Percentiles rank a stretch among this genome's conserved stretches.
These are phyloP conservation scores for Esperia sulphurella DNA, from an alignment of 2,888 invertebrate genomes.

Conservation along the genomic window DNA sequence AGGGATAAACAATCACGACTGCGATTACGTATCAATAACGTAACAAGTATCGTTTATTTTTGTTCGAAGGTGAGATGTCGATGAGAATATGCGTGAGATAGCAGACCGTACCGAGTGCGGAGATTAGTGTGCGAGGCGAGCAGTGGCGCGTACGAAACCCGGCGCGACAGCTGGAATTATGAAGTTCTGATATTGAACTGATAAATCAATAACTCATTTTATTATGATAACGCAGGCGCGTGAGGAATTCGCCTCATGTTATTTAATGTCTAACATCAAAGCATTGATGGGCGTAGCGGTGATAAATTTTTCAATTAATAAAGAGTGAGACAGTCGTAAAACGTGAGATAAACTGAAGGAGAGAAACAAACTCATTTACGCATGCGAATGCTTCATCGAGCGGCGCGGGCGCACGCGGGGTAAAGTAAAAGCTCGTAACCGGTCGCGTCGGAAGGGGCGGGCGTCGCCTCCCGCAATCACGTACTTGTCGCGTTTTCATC, in stretches of 20 bases:
- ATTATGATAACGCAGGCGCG: slow-evolving; percentile 43
- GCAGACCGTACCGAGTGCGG: slow-evolving; percentile 16
- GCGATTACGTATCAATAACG: slow-evolving; percentile 71
- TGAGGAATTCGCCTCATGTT: slow-evolving; percentile 12
- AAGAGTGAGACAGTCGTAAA: background rate
- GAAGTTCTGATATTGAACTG: slow-evolving; percentile 61
- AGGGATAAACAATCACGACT: slow-evolving; percentile 75
- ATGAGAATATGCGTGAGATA: slow-evolving; percentile 46
- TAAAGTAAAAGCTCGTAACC: slow-evolving; percentile 57
- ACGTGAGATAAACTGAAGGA: background rate
- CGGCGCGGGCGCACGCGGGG: slow-evolving; percentile 9
- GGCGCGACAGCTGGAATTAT: slow-evolving; percentile 66
- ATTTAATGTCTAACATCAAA: slow-evolving; percentile 1
- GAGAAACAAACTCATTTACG: slow-evolving; percentile 3
- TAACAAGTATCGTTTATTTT: slow-evolving; percentile 74
- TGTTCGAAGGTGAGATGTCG: slow-evolving; percentile 59
- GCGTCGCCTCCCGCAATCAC: slow-evolving; percentile 55
- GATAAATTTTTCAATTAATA: background rate
- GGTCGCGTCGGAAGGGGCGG: slow-evolving; percentile 67
- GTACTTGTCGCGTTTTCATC: slow-evolving; percentile 77
- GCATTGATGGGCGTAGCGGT: background rate
- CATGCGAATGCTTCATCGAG: background rate
- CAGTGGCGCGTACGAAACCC: slow-evolving; percentile 60
- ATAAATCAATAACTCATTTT: slow-evolving; percentile 70
- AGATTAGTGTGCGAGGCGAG: slow-evolving; percentile 59